Conservation (phyloP, 2,113 vertebrate genomes). For the Tychaedon coryphoeus region DNA sequence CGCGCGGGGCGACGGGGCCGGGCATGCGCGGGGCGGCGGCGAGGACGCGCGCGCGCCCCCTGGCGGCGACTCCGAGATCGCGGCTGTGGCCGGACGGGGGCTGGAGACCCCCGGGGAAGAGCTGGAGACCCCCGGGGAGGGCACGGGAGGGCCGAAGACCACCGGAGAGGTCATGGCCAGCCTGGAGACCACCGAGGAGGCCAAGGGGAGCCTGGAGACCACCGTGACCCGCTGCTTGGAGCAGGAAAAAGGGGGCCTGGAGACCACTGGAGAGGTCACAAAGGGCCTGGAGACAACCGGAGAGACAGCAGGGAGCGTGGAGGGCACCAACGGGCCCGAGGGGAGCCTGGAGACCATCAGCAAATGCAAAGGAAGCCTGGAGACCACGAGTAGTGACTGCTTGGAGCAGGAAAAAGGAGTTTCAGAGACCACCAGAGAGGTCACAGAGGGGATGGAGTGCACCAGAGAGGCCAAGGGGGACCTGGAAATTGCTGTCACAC, state of each 20-base stretch:
- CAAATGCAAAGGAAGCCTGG: not conserved
- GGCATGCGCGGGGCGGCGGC: not conserved
- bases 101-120: not conserved
- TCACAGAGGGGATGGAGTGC: not conserved
- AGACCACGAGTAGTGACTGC: not conserved
- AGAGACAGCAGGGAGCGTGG: not conserved
- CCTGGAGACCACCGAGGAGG: not conserved
- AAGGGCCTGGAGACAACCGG: not conserved
- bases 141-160: accelerated
- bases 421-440: not conserved
- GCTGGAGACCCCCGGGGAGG: not conserved
- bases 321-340: too few relatives aligned
- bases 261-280: not conserved
- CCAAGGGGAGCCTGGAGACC: not conserved
- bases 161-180: not conserved
- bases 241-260: not conserved
- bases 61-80: not conserved
- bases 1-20: not conserved
- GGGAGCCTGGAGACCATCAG: not conserved
- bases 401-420: not conserved
- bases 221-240: not conserved
- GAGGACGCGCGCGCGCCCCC: not conserved
- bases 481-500: not conserved
- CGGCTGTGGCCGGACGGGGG: not conserved
- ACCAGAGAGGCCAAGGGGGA: accelerated